Evolutionary conservation across 2,797 vertebrate species (phyloP).

Genomic region (Chiroxiphia lanceolata): DNA sequence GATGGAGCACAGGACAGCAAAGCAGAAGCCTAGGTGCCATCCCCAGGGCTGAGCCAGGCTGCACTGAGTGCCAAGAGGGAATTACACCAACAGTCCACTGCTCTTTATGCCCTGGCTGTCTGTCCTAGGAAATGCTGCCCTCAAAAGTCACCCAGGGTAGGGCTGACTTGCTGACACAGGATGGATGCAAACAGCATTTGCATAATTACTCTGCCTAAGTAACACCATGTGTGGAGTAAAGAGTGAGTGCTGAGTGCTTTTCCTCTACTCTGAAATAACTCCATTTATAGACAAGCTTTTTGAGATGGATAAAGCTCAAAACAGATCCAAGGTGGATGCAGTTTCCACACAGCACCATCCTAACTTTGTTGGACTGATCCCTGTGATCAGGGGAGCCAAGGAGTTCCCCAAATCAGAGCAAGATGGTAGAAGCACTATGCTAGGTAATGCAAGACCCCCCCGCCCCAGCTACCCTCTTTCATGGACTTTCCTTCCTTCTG

Average conservation of each 20-base stretch:
- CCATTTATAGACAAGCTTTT: background rate
- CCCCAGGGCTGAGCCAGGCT: background rate
- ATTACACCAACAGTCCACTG: background rate
- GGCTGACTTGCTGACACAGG: background rate
- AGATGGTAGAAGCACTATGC: background rate
- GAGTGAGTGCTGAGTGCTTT: background rate
- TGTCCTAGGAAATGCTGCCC: accelerated
- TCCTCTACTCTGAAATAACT: background rate
- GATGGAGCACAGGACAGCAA: background rate
- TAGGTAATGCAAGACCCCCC: background rate
- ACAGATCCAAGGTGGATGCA: background rate
- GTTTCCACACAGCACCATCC: background rate
- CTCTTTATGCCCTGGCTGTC: background rate
- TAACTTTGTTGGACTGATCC: background rate
- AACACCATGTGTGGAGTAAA: background rate
- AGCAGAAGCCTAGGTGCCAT: background rate
- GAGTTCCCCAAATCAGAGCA: accelerated
- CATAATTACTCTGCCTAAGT: background rate
- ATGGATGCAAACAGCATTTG: background rate
- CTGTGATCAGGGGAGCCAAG: background rate
- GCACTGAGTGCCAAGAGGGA: background rate
- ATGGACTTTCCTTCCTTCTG: background rate
- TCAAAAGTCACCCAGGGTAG: background rate
- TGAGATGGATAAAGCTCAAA: background rate
- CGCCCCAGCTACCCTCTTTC: accelerated